phyloP scores from a whole-genome alignment of 2,888 invertebrate genomes.

The Morpho achilles region DNA sequence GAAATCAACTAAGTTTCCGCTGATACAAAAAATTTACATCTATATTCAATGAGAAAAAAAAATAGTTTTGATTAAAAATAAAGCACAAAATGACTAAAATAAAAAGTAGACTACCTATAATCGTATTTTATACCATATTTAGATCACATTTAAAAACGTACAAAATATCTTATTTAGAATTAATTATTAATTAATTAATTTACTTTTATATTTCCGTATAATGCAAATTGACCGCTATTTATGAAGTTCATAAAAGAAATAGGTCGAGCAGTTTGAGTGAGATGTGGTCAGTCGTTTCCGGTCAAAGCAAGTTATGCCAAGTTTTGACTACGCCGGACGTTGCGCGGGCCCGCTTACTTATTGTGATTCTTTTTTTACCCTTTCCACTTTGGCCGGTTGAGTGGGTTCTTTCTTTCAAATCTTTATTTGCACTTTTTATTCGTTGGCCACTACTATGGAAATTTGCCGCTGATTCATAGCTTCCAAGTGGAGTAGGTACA shows the following conservation, averaged over 20 bases:
- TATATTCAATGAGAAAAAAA: no score
- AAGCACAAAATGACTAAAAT: no score
- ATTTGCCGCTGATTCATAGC: conserved; percentile 45
- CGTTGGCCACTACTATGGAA: conserved; percentile 53
- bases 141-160: no score
- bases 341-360: conserved; percentile 48
- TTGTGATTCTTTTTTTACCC: conserved; percentile 61
- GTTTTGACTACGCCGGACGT: conserved; percentile 56
- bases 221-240: neutral
- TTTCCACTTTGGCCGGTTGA: conserved; percentile 55
- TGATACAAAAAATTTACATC: no score
- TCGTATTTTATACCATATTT: no score
- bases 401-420: conserved; percentile 55
- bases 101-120: no score
- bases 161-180: no score
- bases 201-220: no score
- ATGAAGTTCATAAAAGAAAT: neutral
- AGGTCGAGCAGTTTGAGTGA: conserved; percentile 34
- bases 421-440: conserved; percentile 54
- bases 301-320: conserved; percentile 50
- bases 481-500: conserved; percentile 11
- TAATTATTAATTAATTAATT: no score
- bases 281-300: conserved; percentile 43
- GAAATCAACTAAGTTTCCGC: no score
- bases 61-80: no score